Evolutionary conservation across 2,888 invertebrate genomes (phyloP), one percentile per base, ranked within the genome.

Genomic region (Pheosia gnoma): DNA sequence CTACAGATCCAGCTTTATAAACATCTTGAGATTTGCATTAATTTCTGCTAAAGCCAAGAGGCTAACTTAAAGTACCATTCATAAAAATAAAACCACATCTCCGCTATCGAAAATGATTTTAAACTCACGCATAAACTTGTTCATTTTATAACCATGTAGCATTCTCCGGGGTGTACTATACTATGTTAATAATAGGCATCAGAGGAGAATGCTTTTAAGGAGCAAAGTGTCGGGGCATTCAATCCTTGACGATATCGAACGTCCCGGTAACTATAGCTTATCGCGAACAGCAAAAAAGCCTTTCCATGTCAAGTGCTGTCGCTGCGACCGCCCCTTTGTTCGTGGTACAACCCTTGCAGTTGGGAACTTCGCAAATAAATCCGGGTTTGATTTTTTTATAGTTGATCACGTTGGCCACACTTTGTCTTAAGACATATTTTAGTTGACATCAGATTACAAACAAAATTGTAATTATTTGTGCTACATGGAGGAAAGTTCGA

Each of bases 301-400:
- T 92, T 93, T 91, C 83, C 89, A 79, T 91, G 91, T 93, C 87
- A 89, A 93, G 87, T 79, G 88, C 83, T 83, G 86, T 87, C 86
- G 91, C 88, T 83, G 82, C 76, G 82, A 87, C 86, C 83, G 86
- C 83, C 77, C 82, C 85, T 90, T 92, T 91, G 91, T 91, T 89
- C 88, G 79, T 77, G 73, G 66, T 70, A 68, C 75, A 75, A 70
- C 76, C 71, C 70, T 71, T 74, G 72, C 65, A 71, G 66, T 68
- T 65, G 74, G 69, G 71, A 66, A 64, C 71, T 70, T 70, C 63
- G 66, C 63, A 76, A 71, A 67, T 59, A 65, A 70, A 66, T 61
- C 57, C 43, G 56, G 60, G 58, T 39, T 67, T 64, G 65, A 63
- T 61, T 59, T 62, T 70, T 72, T 71, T 60, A 67, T 56, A 61